phyloP scores from a whole-genome alignment of 2,113 vertebrate species.

The Tachuris rubrigastra region DNA sequence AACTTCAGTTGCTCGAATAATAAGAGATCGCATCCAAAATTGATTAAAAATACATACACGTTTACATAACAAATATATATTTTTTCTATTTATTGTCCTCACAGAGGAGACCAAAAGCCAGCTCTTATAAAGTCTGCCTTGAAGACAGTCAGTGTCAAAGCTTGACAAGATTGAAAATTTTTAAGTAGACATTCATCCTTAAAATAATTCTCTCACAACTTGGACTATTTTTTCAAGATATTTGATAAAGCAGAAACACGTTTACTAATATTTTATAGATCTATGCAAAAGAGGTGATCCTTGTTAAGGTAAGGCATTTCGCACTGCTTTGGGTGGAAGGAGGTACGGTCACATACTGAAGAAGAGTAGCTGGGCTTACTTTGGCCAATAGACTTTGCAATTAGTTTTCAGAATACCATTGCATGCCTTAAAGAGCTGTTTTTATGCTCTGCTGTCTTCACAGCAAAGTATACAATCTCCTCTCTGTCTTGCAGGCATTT shows the following conservation, averaged over 20 bases:
- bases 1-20: neutral
- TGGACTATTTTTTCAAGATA: neutral
- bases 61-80: neutral
- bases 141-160: neutral
- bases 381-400: neutral
- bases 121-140: neutral
- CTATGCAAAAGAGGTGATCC: neutral
- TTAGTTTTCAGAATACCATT: conserved; percentile 47
- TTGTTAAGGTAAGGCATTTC: neutral
- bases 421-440: conserved; percentile 54
- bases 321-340: neutral
- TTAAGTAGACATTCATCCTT: neutral
- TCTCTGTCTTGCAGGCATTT: conserved; percentile 60
- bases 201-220: neutral
- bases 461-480: conserved; percentile 40
- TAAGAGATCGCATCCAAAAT: neutral
- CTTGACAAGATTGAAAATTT: neutral
- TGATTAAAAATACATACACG: neutral
- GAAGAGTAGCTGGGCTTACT: conserved; percentile 37
- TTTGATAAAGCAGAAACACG: neutral
- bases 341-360: neutral
- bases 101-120: neutral
- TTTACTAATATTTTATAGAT: neutral
- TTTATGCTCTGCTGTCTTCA: conserved; percentile 58
- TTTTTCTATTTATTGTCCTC: neutral